Base-by-base conservation (phyloP, 1,140 invertebrate species). In the Ctenoplectra terminalis region DNA sequence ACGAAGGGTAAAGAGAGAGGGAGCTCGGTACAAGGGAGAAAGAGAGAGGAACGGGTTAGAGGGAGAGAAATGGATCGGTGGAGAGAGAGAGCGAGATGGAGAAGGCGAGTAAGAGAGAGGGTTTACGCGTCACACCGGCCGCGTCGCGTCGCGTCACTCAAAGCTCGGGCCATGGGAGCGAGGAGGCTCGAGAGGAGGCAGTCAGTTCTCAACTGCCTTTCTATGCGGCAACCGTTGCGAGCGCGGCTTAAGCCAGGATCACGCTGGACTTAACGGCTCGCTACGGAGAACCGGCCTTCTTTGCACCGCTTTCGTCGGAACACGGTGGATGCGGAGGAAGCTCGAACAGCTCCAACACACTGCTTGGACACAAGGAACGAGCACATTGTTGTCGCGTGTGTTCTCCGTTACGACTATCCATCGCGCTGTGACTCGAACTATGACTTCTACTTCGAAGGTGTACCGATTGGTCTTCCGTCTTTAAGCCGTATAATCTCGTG, bases 171-270 rank as follows among this genome's bases (percentile, higher is more conserved):
- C 83, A 85, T 86, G 86, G 81, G 85, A 87, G 87, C 80, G 85
- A 80, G 78, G 88, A 83, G 87, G 87, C 70, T 88, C 86, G 87
- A 88, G 88, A 87, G 86, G 84, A 86, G 88, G 87, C 84, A 93
- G 92, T 94, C 87, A 93, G 94, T 89, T 94, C 96, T 81, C 95
- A 96, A 91, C 92, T 96, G 83, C 89, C 93, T 93, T 92, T 92
- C 92, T 90, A 91, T 87, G 92, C 93, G 93, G 91, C 89, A 91
- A 90, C 90, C 86, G 85, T 90, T 88, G 82, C 88, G 87, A 87
- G 87, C 89, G 84, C 87, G 90, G 86, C 85, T 85, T 87, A 90
- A 90, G 87, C 84, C 88, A 87, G 88, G 87, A 91, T 92, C 90
- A 91, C 87, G 78, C 89, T 85, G 88, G 90, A 89, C 85, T 90